These are phyloP conservation scores for Metopia argyrocephala DNA, from an alignment of 2,888 invertebrate genomes.

Conservation along the genomic window DNA sequence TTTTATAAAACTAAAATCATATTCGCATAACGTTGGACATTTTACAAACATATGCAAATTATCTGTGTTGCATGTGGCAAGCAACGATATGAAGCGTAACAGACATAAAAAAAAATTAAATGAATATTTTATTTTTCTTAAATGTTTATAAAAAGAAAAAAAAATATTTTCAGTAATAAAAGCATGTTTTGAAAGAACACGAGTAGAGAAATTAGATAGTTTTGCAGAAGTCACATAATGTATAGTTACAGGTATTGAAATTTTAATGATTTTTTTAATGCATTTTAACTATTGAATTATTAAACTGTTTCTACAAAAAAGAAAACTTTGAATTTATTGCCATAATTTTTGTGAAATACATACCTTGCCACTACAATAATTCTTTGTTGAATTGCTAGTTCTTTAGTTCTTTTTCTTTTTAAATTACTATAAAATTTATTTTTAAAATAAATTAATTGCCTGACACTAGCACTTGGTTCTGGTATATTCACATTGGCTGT, in stretches of 20 bases:
- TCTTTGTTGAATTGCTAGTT: too few species aligned
- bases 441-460: constrained; percentile 43
- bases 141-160: constrained; percentile 11
- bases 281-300: too few species aligned
- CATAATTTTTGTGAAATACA: too few species aligned
- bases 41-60: constrained; percentile 21
- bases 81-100: neutral
- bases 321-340: too few species aligned
- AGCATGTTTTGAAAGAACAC: neutral
- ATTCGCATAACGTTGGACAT: constrained; percentile 31
- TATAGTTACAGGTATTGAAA: too few species aligned
- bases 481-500: constrained; percentile 7
- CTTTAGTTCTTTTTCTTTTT: too few species aligned
- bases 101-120: neutral
- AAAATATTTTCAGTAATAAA: too few species aligned
- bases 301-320: too few species aligned
- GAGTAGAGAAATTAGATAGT: neutral
- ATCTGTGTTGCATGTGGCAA: neutral
- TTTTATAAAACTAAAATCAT: constrained; percentile 2
- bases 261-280: too few species aligned
- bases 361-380: too few species aligned
- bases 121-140: neutral
- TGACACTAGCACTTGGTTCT: constrained; percentile 43
- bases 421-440: too few species aligned
- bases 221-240: too few species aligned